Percentiles rank a stretch among this genome's conserved stretches.
Conservation (phyloP, 2,888 invertebrate genomes). For the Ditula angustiorana region DNA sequence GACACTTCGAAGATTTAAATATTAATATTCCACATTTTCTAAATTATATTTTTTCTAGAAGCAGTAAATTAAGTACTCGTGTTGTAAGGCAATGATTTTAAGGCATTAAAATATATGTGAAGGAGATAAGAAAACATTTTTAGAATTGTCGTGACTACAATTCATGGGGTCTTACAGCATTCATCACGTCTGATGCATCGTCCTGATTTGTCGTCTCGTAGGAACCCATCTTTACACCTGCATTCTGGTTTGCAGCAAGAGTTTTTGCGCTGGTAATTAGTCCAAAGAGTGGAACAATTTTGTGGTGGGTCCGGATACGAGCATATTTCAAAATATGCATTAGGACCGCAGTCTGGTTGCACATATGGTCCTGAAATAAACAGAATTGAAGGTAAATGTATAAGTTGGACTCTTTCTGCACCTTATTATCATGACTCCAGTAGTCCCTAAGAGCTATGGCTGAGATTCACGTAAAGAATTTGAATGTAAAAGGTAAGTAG, state of each 20-base stretch:
- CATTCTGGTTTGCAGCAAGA: slow-evolving; percentile 15
- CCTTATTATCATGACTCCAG: no score
- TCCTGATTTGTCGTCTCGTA: slow-evolving; percentile 11
- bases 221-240: slow-evolving; percentile 27
- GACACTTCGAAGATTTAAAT: no score
- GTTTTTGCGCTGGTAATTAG: slow-evolving; percentile 2
- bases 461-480: no score
- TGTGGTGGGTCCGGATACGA: slow-evolving; percentile 24
- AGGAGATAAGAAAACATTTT: background rate
- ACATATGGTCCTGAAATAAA: slow-evolving; percentile 5
- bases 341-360: slow-evolving; percentile 39
- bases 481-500: no score
- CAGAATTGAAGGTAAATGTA: no score
- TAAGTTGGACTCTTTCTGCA: no score
- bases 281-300: slow-evolving; percentile 10
- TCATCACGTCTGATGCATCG: slow-evolving; percentile 20
- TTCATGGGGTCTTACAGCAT: slow-evolving; percentile 24
- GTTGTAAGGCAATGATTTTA: no score
- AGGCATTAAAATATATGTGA: background rate
- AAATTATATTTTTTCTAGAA: no score
- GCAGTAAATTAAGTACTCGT: no score
- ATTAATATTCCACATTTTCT: no score
- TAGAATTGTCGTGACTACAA: background rate
- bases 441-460: no score
- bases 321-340: slow-evolving; percentile 38